Evolutionary conservation across 2,888 invertebrate species (phyloP).

Genomic region (Odontocerum albicorne): DNA sequence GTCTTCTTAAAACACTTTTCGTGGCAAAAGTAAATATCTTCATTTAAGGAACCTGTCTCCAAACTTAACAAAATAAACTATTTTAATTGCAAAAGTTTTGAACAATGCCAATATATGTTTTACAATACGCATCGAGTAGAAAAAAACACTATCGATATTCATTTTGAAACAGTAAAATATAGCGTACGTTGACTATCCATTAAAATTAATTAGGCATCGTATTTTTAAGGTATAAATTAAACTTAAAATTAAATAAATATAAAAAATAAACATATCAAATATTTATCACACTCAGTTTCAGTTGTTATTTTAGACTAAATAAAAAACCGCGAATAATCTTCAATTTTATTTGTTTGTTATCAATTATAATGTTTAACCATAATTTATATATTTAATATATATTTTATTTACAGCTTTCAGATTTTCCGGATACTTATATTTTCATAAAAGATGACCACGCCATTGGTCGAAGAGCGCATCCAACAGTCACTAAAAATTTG

Average conservation of each 20-base stretch:
- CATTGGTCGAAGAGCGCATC: constrained; percentile 60
- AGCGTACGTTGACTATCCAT: too few relatives aligned
- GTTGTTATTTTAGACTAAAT: not conserved
- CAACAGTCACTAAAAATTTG: constrained; percentile 53
- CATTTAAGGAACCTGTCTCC: too few relatives aligned
- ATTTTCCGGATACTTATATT: constrained; percentile 68
- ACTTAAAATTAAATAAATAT: not conserved
- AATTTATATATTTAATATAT: constrained; percentile 27
- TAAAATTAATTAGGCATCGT: too few relatives aligned
- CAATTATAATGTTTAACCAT: not conserved
- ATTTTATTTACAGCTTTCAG: constrained; percentile 58
- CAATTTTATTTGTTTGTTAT: not conserved
- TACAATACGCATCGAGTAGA: too few relatives aligned
- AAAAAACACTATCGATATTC: too few relatives aligned
- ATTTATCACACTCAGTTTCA: not conserved
- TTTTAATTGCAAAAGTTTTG: too few relatives aligned
- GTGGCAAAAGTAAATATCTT: too few relatives aligned
- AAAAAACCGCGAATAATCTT: not conserved
- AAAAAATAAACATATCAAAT: not conserved
- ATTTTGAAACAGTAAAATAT: too few relatives aligned
- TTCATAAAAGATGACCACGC: constrained; percentile 63
- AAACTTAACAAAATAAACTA: too few relatives aligned
- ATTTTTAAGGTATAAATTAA: not conserved
- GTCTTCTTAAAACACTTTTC: too few relatives aligned
- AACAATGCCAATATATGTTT: too few relatives aligned